phyloP scores from a whole-genome alignment of 2,888 invertebrate genomes.

The Nebria brevicollis region DNA sequence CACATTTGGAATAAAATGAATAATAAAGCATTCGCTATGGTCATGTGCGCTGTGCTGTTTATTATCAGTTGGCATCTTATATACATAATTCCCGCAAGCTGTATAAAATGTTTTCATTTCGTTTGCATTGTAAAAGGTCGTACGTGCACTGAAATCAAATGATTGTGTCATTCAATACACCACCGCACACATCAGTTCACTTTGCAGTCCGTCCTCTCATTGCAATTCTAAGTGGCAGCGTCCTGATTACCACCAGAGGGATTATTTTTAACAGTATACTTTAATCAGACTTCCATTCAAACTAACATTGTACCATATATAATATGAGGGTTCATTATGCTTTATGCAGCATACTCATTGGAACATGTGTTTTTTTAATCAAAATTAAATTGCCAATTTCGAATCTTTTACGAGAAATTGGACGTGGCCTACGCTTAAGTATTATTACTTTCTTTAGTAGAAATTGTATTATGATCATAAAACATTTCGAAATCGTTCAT shows the following conservation, averaged over 20 bases:
- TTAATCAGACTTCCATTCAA: not conserved
- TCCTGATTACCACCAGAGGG: constrained; percentile 24
- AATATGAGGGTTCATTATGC: not conserved
- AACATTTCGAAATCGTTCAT: too few relatives aligned
- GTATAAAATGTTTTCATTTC: constrained; percentile 28
- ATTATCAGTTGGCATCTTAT: not conserved
- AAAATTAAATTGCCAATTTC: too few relatives aligned
- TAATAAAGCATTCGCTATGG: not conserved
- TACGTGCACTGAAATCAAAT: constrained; percentile 33
- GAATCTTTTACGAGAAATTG: too few relatives aligned
- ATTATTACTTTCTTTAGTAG: too few relatives aligned
- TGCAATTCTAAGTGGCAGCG: constrained; percentile 29
- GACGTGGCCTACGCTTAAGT: too few relatives aligned
- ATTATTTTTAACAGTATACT: constrained; percentile 30
- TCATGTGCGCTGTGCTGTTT: not conserved
- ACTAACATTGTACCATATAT: not conserved
- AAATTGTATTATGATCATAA: too few relatives aligned
- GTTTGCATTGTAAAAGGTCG: constrained; percentile 18
- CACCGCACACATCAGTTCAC: not conserved
- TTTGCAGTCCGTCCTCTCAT: not conserved
- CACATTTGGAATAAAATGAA: not conserved
- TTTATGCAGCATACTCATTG: not conserved
- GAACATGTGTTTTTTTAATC: too few relatives aligned
- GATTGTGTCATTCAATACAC: constrained; percentile 11
- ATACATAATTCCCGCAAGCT: constrained; percentile 9